A percentile compares a stretch with the other conserved stretches of the same genome.
Conservation (phyloP, 2,797 vertebrate species). For the Leucoraja ocellata region DNA sequence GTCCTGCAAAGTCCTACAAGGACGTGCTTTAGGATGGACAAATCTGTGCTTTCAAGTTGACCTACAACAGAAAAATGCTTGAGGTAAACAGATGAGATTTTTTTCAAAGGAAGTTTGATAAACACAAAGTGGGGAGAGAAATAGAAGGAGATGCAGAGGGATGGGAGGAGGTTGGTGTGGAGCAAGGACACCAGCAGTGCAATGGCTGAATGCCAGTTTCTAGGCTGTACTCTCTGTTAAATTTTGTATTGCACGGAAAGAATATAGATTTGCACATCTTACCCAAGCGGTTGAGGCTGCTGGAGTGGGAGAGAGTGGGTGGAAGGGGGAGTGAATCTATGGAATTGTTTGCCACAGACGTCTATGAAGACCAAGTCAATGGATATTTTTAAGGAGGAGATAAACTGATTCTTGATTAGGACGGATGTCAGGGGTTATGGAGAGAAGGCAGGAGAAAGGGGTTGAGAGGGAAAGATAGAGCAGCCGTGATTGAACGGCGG, state of each 20-base stretch:
- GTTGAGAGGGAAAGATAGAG: no score
- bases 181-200: background rate
- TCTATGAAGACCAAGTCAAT: no score
- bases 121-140: background rate
- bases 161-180: background rate
- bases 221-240: background rate
- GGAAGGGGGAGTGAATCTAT: background rate
- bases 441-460: no score
- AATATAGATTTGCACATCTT: background rate
- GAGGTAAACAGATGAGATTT: background rate
- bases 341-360: no score
- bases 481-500: no score
- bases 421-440: no score
- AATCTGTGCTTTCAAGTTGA: background rate
- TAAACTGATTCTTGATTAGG: no score
- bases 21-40: background rate
- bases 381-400: no score
- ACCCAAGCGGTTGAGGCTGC: background rate
- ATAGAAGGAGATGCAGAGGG: background rate
- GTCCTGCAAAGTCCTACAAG: background rate
- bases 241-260: background rate
- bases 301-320: background rate
- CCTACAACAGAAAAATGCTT: background rate
- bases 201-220: background rate
- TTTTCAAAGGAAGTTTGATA: background rate